Percentiles rank a stretch among this genome's conserved stretches.
Evolutionary conservation across 1,140 invertebrate genomes (phyloP).

Genomic region (Penaeus japonicus): DNA sequence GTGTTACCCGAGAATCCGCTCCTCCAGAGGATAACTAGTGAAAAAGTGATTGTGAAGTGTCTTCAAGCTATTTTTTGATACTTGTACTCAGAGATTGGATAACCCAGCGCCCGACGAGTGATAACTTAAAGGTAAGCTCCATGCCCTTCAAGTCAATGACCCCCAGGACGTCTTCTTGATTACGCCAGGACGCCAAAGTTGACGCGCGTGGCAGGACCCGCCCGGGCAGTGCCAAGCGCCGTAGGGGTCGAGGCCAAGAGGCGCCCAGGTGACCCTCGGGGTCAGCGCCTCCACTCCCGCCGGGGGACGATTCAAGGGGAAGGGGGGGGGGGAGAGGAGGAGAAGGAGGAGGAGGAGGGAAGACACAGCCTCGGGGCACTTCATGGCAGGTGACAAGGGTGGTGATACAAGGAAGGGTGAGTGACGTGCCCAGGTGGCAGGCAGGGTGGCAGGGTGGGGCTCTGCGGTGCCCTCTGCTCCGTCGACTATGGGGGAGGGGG

Average conservation of each 20-base stretch:
- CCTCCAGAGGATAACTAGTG: conserved; percentile 16
- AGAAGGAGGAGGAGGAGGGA: neutral
- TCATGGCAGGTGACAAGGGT: too few species aligned
- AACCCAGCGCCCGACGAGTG: neutral
- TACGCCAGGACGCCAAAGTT: conserved; percentile 7
- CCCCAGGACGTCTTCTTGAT: neutral
- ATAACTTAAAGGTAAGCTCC: conserved; percentile 43
- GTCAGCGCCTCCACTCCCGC: too few species aligned
- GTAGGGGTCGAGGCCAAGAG: too few species aligned
- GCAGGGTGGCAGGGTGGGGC: too few species aligned
- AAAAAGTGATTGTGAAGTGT: conserved; percentile 34
- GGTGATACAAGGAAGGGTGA: too few species aligned
- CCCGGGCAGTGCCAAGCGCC: too few species aligned
- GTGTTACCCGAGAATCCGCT: neutral
- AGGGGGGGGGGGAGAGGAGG: neutral
- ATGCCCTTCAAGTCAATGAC: conserved; percentile 39
- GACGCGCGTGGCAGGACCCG: neutral
- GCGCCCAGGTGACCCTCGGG: too few species aligned
- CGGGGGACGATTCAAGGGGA: neutral
- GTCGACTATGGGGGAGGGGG: too few species aligned
- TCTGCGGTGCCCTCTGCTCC: too few species aligned
- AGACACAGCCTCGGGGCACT: neutral
- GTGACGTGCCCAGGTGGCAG: too few species aligned
- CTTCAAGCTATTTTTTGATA: neutral
- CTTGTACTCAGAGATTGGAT: too few species aligned